phyloP scores from a whole-genome alignment of 2,797 vertebrate genomes.

The Manis javanica region DNA sequence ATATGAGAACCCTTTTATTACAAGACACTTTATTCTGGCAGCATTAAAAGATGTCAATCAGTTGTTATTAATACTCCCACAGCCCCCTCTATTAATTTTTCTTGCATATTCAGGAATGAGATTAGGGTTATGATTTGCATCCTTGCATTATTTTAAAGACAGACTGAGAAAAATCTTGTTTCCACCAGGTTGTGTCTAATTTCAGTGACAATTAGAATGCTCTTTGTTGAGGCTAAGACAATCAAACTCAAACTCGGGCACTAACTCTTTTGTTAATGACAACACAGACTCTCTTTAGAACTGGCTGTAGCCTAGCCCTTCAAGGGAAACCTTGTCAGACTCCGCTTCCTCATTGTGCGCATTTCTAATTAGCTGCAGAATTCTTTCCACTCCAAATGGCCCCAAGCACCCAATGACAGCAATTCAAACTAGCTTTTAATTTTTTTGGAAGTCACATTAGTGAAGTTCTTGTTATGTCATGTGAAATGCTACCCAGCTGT shows the following conservation, averaged over 20 bases:
- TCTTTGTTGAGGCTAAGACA: neutral
- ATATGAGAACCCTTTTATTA: neutral
- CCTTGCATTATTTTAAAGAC: conserved; percentile 51
- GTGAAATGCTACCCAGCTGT: conserved; percentile 54
- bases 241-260: neutral
- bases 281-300: neutral
- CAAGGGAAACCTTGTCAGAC: neutral
- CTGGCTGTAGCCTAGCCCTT: neutral
- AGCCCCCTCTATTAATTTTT: conserved; percentile 6
- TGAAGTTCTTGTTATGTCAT: conserved; percentile 68
- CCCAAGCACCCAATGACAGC: conserved; percentile 49
- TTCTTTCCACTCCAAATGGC: conserved; percentile 57
- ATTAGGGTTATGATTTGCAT: conserved; percentile 28
- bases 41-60: neutral
- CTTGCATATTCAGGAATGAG: conserved; percentile 38
- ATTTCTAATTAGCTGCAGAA: conserved; percentile 59
- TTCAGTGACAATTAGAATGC: neutral
- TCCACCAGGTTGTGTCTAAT: neutral
- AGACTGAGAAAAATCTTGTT: neutral
- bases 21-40: neutral
- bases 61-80: conserved; percentile 31
- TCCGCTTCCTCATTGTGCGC: neutral
- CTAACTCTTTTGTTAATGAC: neutral
- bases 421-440: conserved; percentile 71
- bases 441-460: conserved; percentile 53